Evolutionary conservation across 2,888 invertebrate genomes (phyloP), one percentile per base, ranked within the genome.

Genomic region (Poecilus cupreus): DNA sequence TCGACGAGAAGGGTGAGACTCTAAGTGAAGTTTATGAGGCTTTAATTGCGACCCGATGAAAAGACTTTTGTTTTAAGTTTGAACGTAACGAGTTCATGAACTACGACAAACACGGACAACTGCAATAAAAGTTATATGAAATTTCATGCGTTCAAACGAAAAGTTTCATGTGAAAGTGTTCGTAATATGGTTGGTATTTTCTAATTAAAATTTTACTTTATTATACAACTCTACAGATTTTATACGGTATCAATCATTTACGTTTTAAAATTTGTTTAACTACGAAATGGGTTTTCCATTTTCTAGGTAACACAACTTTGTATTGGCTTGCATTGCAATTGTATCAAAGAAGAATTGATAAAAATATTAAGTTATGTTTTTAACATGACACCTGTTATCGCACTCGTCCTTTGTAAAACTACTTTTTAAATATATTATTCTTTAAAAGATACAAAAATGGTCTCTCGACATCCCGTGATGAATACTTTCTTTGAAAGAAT

Each of bases 11-110:
- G 4, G 32, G 13, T 32, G 32, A 32, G 32, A 32, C 32, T 32
- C 13, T 43, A 43, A 51, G 32, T 39, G 64, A 78, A 78, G 43
- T 78, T 78, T 32, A 78, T 78, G 78, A 64, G 43, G 11, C 46
- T 78, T 64, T 64, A 64, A 64, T 78, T 78, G 39, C 64, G 24
- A 37, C 16, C 43, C 46, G 46, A 78, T 60, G 43, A 75, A 75
- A 54, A 75, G 75, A 51, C 60, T 77, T 77, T 77, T 77, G 37
- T 77, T 76, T 54, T 54, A 26, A 49, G 37, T 75, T 75, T 37
- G 26, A 26, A 54, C 54, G 24, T 54, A 54, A 54, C 54, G 54
- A 54, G 54, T 20, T 54, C 18, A 54, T 54, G 54, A 54, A 54
- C 16, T 39, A 70, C 70, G 43, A 70, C 16, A 70, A 32, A 39